Evolutionary conservation across 2,113 vertebrate genomes (phyloP), one percentile per base, ranked within the genome.

Genomic region (Turdus rufiventris): DNA sequence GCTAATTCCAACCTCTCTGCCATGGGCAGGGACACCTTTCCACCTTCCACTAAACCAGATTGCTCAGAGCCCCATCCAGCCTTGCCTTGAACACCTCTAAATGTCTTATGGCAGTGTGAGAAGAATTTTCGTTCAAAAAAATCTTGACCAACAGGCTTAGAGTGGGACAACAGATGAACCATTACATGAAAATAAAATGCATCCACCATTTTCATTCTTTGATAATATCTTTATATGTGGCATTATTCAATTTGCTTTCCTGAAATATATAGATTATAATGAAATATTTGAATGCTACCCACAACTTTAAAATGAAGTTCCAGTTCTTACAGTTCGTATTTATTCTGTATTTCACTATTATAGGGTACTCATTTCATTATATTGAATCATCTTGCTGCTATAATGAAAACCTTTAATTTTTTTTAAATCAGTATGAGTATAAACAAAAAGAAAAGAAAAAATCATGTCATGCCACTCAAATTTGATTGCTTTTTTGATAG

Each of bases 371-470:
- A 2, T 89, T 92, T 91, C 86, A 89, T 74, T 63, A 61, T 48
- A 74, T 50, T 93, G 74, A 94, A 87, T 92, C 82, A 90, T 83
- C 88, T 91, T 8, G 0, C 29, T 73, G 21, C 51, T 82, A 36
- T 73, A 93, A 94, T 77, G 84, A 92, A 95, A 96, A 93, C 56
- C 65, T 89, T 87, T 92, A 91, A 63, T 96, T 95, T 94, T 94
- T 94, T 95, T 42, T 3, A 75, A 89, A 88, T 89, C 65, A 82
- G 25, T 13, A 34, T 68, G 47, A 91, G 33, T 61, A 91, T 72
- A 95, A 97, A 95, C 76, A 97, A 92, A 94, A 85, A 12, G 43
- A 74, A 88, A 48, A 57, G 25, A 79, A 81, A 88, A 72, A 80
- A 42, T 0, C 2, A 63, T 3, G 23, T 57, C 51, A 68, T 88